Evolutionary conservation across 2,113 vertebrate species (phyloP).

Genomic region (Cyanistes caeruleus): DNA sequence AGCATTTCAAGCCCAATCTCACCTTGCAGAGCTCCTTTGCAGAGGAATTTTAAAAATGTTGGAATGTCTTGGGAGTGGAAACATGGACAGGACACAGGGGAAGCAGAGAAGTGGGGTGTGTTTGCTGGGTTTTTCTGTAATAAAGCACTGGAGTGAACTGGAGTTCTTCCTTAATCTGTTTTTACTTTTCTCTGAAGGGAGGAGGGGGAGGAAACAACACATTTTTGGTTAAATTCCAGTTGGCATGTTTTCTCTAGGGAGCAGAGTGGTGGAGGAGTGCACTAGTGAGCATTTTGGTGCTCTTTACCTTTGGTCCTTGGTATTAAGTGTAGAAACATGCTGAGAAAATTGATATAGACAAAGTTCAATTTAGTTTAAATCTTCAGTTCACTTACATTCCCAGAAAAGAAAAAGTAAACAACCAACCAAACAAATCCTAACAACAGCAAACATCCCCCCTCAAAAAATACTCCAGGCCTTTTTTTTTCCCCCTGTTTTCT

Average conservation of each 20-base stretch:
- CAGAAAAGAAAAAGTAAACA: neutral
- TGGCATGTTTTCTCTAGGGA: conserved; percentile 23
- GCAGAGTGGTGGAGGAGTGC: neutral
- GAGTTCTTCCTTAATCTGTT: conserved; percentile 49
- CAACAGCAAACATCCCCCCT: fast-evolving
- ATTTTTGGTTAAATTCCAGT: conserved; percentile 59
- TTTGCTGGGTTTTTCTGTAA: neutral
- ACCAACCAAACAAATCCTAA: neutral
- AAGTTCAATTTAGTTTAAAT: neutral
- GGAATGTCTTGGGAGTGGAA: conserved; percentile 64
- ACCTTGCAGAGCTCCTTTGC: conserved; percentile 29
- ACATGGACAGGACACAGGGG: neutral
- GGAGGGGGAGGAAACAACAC: conserved; percentile 13
- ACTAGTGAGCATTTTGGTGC: neutral
- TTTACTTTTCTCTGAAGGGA: conserved; percentile 29
- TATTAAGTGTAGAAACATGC: neutral
- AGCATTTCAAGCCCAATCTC: neutral
- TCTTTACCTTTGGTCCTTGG: neutral
- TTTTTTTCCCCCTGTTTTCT: neutral
- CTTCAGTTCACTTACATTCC: neutral
- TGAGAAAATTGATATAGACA: neutral
- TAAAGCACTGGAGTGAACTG: neutral
- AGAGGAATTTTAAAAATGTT: conserved; percentile 54
- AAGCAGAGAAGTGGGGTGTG: conserved; percentile 17
- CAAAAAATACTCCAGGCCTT: neutral